Base-by-base conservation (phyloP, 1,140 invertebrate species). In the Calephelis nemesis region DNA sequence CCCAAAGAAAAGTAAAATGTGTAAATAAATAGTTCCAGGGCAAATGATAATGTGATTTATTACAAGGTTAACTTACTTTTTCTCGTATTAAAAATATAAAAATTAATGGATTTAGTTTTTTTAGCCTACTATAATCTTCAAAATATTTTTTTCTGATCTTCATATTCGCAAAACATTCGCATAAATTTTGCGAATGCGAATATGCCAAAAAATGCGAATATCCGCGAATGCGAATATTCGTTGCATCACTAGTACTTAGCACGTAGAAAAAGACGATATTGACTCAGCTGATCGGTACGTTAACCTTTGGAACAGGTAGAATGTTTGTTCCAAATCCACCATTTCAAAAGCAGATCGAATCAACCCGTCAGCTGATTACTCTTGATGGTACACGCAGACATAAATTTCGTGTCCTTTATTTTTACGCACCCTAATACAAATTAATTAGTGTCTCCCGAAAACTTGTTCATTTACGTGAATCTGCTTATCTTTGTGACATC, bases 281-380 rank as follows among this genome's bases (percentile, higher is more conserved):
- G 86, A 90, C 85, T 88, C 87, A 90, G 84, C 79, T 88, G 84
- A 85, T 87, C 74, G 77, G 85, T 81, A 69, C 86, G 76, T 81
- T 87, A 90, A 88, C 87, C 81, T 86, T 76, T 62, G 68, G 77
- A 85, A 84, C 76, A 77, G 77, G 73, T 82, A 84, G 79, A 79
- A 76, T 72, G 63, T 81, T 81, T 76, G 72, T 74, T 81, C 78
- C 79, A 87, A 81, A 77, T 79, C 78, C 76, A 75, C 70, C 64
- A 67, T 68, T 82, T 81, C 76, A 80, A 79, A 82, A 75, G 71
- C 77, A 79, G 73, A 75, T 76, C 81, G 83, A 84, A 83, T 86
- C 86, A 85, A 79, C 67, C 68, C 62, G 74, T 82, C 84, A 86
- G 82, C 81, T 87, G 83, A 84, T 84, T 71, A 73, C 70, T 65